Base-by-base conservation (phyloP, 2,113 vertebrate genomes). In the Thoracochromis brauschi region DNA sequence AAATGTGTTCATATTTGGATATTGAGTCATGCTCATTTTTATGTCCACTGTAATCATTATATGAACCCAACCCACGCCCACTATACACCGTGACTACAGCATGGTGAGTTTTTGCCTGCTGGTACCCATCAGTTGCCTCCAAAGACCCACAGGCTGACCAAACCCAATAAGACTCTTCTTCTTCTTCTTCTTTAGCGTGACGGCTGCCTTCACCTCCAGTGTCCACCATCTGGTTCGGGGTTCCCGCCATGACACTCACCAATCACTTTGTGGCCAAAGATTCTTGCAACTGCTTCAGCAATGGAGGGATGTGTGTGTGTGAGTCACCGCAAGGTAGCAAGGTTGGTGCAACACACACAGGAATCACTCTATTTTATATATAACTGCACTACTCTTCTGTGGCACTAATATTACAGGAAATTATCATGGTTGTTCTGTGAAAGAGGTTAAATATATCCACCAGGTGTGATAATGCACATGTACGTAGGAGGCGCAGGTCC, bases 221-320 rank as follows among this genome's bases (percentile, higher is more conserved):
- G 53, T 4, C n/a, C 53, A 54, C n/a, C 2, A 55, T 55, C 53
- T 55, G 21, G 24, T 57, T 57, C 24, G 12, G 54, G 4, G 54
- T 26, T 57, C 54, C 24, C 54, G 26, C 54, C 54, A 8, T 5
- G 54, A 57, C 24, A 26, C 12, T 57, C 54, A 26, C 24, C 7
- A 57, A 57, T 57, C 3, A 26, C 24, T 57, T 57, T 57, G 54
- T 57, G 54, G 21, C 12, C 3, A 26, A 26, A 57, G 54, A 57
- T 0, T 26, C 54, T 57, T 57, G 12, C 0, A 26, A 57, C 54
- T 57, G 54, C 54, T 26, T 2, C 24, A 26, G 12, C 2, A 57
- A 55, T 51, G 49, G 49, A 51, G 17, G 47, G 47, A 51, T 5
- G 47, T 51, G 47, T 51, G 47, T 51, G 45, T 47, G 4, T 8